Base-by-base conservation (phyloP, 2,113 vertebrate species). In the Willisornis vidua region DNA sequence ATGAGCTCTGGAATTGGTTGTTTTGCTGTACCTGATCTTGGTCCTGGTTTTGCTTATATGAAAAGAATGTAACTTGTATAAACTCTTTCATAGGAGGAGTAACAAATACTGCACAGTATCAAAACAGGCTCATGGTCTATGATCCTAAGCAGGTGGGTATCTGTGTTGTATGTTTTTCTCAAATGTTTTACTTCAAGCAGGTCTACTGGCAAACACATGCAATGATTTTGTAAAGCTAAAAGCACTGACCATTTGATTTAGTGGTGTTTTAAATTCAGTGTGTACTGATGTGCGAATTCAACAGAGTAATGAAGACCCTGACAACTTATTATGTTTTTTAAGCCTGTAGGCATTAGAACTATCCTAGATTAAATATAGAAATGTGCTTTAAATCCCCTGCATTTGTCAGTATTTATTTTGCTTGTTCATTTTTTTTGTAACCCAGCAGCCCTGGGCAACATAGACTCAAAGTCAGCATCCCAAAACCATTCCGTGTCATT, bases 71-170 rank as follows among this genome's bases (percentile, higher is more conserved):
- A 97, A 97, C 91, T 59, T 70, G 19, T 97, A 87, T 91, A 68
- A 94, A 86, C 82, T 98, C 85, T 96, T 78, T 98, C 98, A 14
- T 97, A 99, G 99, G 99, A 97, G 99, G 99, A 67, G 99, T 99
- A 91, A 99, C 99, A 88, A 99, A 99, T 96, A 99, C 99, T 7
- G 99, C 99, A 73, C 99, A 99, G 72, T 99, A 99, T 97, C 99
- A 99, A 97, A 99, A 99, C 95, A 98, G 99, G 91, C 97, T 99
- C 93, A 99, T 99, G 99, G 99, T 99, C 23, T 99, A 99, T 87
- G 99, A 99, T 96, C 99, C 99, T 76, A 98, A 98, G 79, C 99
- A 99, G 98, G 99, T 99, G 96, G 95, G 98, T 95, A 16, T 76
- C 43, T 78, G 15, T 80, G 11, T 51, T 68, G 43, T 45, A 23